Percentiles rank a stretch among this genome's conserved stretches.
These are phyloP conservation scores for Palloptera scutellata DNA, from an alignment of 2,888 invertebrate genomes.

Conservation along the genomic window DNA sequence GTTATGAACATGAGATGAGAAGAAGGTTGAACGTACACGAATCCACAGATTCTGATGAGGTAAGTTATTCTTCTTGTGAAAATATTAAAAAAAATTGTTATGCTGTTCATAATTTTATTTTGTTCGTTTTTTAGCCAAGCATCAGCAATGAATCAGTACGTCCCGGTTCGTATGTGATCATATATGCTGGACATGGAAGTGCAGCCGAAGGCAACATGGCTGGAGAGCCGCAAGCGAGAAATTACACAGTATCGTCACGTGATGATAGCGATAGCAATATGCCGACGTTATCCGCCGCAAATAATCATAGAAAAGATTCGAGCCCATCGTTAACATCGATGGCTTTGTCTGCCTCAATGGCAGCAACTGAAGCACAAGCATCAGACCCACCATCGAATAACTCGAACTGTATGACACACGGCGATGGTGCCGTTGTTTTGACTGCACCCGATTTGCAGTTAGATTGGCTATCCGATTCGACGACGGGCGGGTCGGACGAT, in stretches of 20 bases:
- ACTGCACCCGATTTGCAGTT: conserved; percentile 76
- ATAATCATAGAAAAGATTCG: not conserved
- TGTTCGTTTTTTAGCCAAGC: no score
- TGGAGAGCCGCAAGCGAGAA: no score
- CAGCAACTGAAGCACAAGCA: conserved; percentile 13
- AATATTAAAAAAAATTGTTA: no score
- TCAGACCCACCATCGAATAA: not conserved
- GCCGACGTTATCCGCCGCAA: no score
- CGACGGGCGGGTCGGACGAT: conserved; percentile 69
- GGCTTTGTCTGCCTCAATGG: not conserved
- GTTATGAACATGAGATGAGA: conserved; percentile 29
- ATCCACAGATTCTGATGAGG: conserved; percentile 32
- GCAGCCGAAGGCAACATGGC: not conserved
- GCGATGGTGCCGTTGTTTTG: conserved; percentile 47
- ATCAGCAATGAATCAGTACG: not conserved
- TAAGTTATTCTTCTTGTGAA: not conserved
- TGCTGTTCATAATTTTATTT: no score
- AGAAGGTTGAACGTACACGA: conserved; percentile 34
- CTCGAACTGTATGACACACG: not conserved
- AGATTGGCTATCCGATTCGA: conserved; percentile 75
- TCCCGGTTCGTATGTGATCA: conserved; percentile 39
- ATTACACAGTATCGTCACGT: no score
- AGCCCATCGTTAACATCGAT: not conserved
- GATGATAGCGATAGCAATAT: no score
- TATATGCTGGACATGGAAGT: conserved; percentile 37